Evolutionary conservation across 2,113 vertebrate genomes (phyloP).

Genomic region (Pelodiscus sinensis): DNA sequence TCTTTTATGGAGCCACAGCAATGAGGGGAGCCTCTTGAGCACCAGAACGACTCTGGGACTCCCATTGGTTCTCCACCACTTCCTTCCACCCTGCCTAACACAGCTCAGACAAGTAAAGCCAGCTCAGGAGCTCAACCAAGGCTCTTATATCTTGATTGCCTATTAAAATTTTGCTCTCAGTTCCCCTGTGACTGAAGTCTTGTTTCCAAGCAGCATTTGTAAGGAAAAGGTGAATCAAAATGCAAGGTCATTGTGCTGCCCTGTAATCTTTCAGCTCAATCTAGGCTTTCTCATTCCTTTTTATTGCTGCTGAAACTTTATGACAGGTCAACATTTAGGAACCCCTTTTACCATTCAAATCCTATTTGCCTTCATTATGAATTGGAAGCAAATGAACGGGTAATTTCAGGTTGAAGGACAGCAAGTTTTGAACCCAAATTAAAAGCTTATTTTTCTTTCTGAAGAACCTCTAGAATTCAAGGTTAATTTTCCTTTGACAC

Average conservation of each 20-base stretch:
- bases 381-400: background rate
- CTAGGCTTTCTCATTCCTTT: background rate
- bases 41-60: background rate
- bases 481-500: constrained; percentile 52
- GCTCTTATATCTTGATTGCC: background rate
- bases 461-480: constrained; percentile 8
- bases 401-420: constrained; percentile 16
- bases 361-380: background rate
- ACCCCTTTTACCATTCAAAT: background rate
- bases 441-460: constrained; percentile 6
- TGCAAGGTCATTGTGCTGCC: background rate
- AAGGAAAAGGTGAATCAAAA: background rate
- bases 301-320: background rate
- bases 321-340: background rate
- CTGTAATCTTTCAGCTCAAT: background rate
- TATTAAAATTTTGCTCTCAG: background rate
- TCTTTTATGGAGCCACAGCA: background rate
- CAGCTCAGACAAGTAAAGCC: background rate
- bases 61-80: background rate
- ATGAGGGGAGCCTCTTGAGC: background rate
- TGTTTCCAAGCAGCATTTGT: background rate
- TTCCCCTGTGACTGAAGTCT: background rate
- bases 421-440: background rate
- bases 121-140: background rate
- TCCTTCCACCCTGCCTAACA: background rate